A percentile compares a stretch with the other conserved stretches of the same genome.
Evolutionary conservation across 2,888 invertebrate genomes (phyloP).

Genomic region (Leptinotarsa juncta): DNA sequence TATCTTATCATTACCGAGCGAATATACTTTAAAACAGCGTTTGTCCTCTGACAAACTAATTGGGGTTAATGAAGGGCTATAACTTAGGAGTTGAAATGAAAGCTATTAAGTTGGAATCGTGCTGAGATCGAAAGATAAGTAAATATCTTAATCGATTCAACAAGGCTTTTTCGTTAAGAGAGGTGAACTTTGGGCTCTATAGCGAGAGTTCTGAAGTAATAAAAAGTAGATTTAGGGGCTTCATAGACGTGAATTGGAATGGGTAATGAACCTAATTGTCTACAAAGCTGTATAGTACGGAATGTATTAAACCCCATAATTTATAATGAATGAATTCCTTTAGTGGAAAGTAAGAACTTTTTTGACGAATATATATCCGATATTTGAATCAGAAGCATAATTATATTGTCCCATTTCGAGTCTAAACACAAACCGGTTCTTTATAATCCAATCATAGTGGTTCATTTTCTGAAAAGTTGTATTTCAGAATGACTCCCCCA

Average conservation of each 20-base stretch:
- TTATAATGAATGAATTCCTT: no score
- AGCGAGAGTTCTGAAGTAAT: neutral
- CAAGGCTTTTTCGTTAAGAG: neutral
- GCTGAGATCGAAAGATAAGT: conserved; percentile 29
- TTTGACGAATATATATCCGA: no score
- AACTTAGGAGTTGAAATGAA: neutral
- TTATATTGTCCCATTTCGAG: no score
- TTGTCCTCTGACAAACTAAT: neutral
- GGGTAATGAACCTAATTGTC: neutral
- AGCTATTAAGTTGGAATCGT: neutral
- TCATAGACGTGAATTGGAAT: neutral
- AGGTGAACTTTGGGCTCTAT: neutral
- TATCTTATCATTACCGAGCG: neutral
- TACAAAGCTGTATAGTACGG: neutral
- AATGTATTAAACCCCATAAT: neutral
- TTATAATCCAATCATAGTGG: no score
- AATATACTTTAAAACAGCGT: neutral
- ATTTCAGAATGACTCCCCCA: no score
- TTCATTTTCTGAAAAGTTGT: no score
- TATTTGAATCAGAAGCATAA: no score
- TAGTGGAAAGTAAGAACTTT: no score
- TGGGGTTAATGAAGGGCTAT: conserved; percentile 1
- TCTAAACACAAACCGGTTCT: no score
- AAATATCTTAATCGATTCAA: conserved; percentile 32
- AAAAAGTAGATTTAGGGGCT: neutral